These are phyloP conservation scores for Menidia beryllina DNA, from an alignment of 2,113 vertebrate genomes.

Conservation along the genomic window DNA sequence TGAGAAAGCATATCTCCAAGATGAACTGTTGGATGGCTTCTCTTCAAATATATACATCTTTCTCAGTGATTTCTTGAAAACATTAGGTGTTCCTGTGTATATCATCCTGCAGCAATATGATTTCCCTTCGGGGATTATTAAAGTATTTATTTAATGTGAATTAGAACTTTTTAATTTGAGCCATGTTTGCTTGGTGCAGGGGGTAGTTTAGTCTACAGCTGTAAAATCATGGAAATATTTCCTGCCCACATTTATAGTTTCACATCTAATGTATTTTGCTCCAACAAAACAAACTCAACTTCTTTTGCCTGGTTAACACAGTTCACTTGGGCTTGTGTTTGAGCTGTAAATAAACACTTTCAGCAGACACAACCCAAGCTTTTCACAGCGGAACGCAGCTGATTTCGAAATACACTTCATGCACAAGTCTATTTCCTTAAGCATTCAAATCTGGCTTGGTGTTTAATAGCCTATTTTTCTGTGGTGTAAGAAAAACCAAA, in stretches of 20 bases:
- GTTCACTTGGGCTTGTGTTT: not conserved
- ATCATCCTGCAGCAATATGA: no score
- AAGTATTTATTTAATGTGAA: no score
- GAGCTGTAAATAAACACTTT: not conserved
- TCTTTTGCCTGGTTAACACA: not conserved
- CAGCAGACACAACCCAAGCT: not conserved
- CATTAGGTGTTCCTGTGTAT: no score
- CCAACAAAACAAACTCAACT: not conserved
- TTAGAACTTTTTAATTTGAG: no score
- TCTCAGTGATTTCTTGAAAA: no score
- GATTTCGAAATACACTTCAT: not conserved
- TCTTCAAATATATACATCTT: no score
- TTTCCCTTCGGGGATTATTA: no score
- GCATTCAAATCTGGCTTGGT: not conserved
- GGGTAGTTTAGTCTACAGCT: not conserved
- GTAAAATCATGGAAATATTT: not conserved
- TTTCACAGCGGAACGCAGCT: not conserved
- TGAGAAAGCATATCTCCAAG: no score
- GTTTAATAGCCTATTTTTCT: no score
- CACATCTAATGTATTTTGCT: not conserved
- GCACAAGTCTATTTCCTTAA: not conserved
- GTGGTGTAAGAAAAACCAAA: not conserved
- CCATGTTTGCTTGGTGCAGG: no score
- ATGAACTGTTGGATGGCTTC: no score
- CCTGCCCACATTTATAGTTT: not conserved